These are phyloP conservation scores for Allacma fusca DNA, from an alignment of 2,888 invertebrate genomes.

Conservation along the genomic window DNA sequence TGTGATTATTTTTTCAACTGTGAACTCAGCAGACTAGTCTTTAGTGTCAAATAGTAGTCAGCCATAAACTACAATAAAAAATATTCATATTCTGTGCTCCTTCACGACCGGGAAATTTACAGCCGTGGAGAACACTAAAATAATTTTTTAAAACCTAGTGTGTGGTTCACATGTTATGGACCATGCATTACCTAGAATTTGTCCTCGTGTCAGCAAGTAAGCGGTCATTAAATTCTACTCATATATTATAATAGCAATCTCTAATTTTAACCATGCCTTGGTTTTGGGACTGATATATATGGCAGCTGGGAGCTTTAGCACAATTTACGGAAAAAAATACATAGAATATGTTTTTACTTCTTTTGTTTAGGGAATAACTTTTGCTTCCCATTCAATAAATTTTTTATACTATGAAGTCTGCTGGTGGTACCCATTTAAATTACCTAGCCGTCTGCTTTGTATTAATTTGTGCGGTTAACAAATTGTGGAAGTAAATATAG, in stretches of 20 bases:
- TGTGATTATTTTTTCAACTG: constrained; percentile 24
- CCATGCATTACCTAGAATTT: constrained; percentile 60
- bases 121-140: not conserved
- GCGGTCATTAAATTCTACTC: constrained; percentile 9
- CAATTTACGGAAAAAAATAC: not conserved
- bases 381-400: not conserved
- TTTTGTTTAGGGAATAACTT: not conserved
- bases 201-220: constrained; percentile 60
- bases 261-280: not conserved
- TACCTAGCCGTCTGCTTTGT: not conserved
- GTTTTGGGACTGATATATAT: too few species aligned
- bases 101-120: not conserved
- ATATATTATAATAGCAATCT: not conserved
- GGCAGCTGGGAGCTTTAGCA: not conserved
- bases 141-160: constrained; percentile 1
- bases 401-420: not conserved
- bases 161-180: constrained; percentile 46
- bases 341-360: not conserved
- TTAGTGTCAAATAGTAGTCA: constrained; percentile 2
- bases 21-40: not conserved
- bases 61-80: constrained; percentile 1
- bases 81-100: not conserved
- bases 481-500: not conserved
- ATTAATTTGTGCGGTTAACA: not conserved
- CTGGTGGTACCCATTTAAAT: constrained; percentile 10